Conservation (phyloP, 64 coral and sea anemone species). For the Actinia tenebrosa region DNA sequence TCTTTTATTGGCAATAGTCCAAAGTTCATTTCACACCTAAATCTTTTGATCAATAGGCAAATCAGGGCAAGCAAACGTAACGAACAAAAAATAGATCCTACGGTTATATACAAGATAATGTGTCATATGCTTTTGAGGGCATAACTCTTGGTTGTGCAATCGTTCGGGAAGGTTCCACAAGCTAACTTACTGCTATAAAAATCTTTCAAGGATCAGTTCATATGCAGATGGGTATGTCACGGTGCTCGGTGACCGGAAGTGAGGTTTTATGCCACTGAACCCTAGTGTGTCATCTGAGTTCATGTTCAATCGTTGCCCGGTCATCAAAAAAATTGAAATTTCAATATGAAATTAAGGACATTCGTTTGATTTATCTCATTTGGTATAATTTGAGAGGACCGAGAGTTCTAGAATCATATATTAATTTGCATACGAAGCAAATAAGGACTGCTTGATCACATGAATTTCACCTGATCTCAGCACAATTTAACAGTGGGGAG, state of each 20-base stretch:
- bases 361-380: neutral
- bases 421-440: neutral
- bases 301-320: neutral
- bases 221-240: neutral
- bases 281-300: neutral
- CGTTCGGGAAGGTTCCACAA: neutral
- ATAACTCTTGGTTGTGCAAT: neutral
- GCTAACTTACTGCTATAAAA: neutral
- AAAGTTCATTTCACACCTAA: conserved; percentile 15
- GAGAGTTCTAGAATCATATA: neutral
- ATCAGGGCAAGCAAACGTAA: neutral
- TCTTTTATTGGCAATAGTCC: conserved; percentile 7
- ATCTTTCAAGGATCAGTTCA: neutral
- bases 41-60: neutral
- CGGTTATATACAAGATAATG: neutral
- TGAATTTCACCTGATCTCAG: conserved; percentile 21
- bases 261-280: neutral
- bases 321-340: neutral
- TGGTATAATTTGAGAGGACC: neutral
- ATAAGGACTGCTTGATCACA: conserved; percentile 16
- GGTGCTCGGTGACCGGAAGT: neutral
- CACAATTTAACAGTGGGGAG: neutral
- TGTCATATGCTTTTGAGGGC: neutral
- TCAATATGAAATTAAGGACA: neutral
- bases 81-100: conserved; percentile 6